Conservation (phyloP, 2,888 invertebrate species). For the Eudasyphora cyanicolor region DNA sequence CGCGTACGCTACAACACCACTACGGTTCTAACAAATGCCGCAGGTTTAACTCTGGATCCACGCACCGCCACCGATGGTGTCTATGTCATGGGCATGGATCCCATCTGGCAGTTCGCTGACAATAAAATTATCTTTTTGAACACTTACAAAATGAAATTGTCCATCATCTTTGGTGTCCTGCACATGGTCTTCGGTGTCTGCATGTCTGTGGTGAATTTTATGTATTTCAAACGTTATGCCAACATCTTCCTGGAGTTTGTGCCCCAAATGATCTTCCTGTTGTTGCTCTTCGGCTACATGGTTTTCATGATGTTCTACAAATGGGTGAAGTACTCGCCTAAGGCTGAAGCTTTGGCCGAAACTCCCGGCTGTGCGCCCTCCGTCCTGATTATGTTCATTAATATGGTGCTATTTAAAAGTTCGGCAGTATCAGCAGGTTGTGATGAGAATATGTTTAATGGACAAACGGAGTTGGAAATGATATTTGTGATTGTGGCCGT, state of each 20-base stretch:
- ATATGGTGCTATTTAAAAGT: slow-evolving; percentile 88
- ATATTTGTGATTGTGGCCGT: slow-evolving; percentile 90
- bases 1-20: slow-evolving; percentile 82
- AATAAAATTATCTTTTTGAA: slow-evolving; percentile 97
- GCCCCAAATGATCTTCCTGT: slow-evolving; percentile 93
- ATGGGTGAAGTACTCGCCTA: slow-evolving; percentile 88
- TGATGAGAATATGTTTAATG: slow-evolving; percentile 85
- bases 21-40: slow-evolving; percentile 80
- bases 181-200: slow-evolving; percentile 98
- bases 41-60: slow-evolving; percentile 84
- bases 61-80: slow-evolving; percentile 80
- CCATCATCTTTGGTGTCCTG: slow-evolving; percentile 94
- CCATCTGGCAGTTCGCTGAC: slow-evolving; percentile 88
- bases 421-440: slow-evolving; percentile 79
- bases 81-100: slow-evolving; percentile 91
- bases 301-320: slow-evolving; percentile 95
- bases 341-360: slow-evolving; percentile 73
- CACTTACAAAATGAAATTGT: slow-evolving; percentile 97
- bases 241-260: slow-evolving; percentile 91
- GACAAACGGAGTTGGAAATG: slow-evolving; percentile 87
- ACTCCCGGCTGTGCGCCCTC: slow-evolving; percentile 86
- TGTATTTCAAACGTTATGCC: slow-evolving; percentile 86
- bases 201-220: slow-evolving; percentile 90
- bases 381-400: slow-evolving; percentile 88
- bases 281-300: slow-evolving; percentile 94